Evolutionary conservation across 37 sponge, comb jelly and placozoan species (phyloP).

Genomic region (Corticium candelabrum): DNA sequence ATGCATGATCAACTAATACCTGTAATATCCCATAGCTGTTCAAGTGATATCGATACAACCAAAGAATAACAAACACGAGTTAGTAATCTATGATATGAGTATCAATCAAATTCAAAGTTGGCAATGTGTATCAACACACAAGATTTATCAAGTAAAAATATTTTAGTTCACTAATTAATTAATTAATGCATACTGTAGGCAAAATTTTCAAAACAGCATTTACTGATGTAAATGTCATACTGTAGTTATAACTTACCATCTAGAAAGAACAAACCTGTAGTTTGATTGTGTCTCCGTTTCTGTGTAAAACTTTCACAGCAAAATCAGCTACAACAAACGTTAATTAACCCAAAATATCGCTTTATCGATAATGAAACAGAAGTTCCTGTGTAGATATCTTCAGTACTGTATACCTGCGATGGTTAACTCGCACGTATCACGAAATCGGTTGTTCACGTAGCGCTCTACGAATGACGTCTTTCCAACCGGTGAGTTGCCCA

Average conservation of each 20-base stretch:
- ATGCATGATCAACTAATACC: not conserved
- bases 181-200: too few species aligned
- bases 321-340: constrained; percentile 3
- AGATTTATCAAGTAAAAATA: too few species aligned
- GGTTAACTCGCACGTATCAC: not conserved
- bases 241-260: not conserved
- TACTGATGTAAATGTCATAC: not conserved
- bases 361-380: too few species aligned
- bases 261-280: not conserved
- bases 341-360: too few species aligned
- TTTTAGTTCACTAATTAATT: too few species aligned
- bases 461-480: not conserved
- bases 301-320: not conserved
- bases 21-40: constrained; percentile 5
- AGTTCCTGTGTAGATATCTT: not conserved
- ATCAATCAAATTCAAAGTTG: too few species aligned
- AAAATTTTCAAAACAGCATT: not conserved
- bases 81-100: too few species aligned
- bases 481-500: not conserved
- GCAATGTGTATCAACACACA: too few species aligned
- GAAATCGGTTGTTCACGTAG: not conserved
- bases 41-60: not conserved
- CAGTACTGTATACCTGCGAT: not conserved
- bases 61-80: too few species aligned
- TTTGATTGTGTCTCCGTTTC: not conserved